Conservation (phyloP, 1,140 invertebrate species). For the Phenacoccus solenopsis region DNA sequence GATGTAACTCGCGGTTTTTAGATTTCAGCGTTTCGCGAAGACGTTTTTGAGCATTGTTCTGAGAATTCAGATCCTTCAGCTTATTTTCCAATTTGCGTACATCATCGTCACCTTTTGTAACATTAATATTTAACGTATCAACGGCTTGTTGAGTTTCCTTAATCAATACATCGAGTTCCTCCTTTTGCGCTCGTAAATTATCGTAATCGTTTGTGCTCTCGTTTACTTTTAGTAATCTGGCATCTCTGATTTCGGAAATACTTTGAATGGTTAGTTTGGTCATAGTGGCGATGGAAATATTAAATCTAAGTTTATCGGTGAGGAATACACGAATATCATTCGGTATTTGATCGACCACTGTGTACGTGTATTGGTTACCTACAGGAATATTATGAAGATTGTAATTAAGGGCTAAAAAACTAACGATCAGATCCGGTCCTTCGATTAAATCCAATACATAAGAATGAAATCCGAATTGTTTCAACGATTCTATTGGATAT, state of each 20-base stretch:
- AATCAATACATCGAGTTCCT: not conserved
- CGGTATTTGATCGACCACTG: conserved; percentile 41
- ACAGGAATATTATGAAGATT: conserved; percentile 66
- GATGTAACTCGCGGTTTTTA: not conserved
- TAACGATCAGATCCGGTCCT: conserved; percentile 63
- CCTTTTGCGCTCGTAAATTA: not conserved
- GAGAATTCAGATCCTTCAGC: not conserved
- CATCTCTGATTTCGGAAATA: not conserved
- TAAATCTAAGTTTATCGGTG: conserved; percentile 65
- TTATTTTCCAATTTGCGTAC: not conserved
- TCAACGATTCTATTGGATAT: conserved; percentile 38
- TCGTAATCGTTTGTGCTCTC: not conserved
- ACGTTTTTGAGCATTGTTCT: not conserved
- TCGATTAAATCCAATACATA: conserved; percentile 61
- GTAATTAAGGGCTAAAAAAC: conserved; percentile 60
- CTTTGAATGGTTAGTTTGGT: conserved; percentile 35
- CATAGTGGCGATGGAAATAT: conserved; percentile 70
- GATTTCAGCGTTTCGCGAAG: not conserved
- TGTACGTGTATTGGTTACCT: conserved; percentile 39
- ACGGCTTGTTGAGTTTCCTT: not conserved
- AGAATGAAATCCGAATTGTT: conserved; percentile 54
- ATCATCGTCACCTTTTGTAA: not conserved
- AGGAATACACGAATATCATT: conserved; percentile 47
- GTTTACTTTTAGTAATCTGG: not conserved
- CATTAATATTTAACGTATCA: not conserved